Conservation (phyloP, 2,797 vertebrate species). For the Taenioides sp. region DNA sequence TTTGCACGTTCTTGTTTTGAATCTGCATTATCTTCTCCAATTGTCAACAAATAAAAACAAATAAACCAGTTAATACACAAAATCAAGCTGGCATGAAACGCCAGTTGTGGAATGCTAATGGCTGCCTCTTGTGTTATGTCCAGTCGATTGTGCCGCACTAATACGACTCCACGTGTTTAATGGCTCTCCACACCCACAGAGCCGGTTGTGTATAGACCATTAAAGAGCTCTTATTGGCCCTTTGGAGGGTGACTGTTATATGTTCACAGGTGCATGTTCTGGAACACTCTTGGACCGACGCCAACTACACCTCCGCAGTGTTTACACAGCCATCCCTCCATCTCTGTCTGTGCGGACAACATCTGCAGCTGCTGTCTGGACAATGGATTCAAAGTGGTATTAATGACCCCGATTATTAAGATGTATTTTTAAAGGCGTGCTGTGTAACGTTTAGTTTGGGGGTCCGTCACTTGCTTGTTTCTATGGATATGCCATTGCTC, state of each 20-base stretch:
- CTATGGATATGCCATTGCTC: no score
- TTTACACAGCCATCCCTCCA: background rate
- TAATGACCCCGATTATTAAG: no score
- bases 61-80: background rate
- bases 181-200: background rate
- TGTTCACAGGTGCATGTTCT: background rate
- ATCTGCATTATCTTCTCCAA: no score
- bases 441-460: background rate
- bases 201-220: no score
- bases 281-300: slow-evolving; percentile 7
- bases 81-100: background rate
- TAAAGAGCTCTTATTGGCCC: background rate
- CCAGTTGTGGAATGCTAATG: background rate
- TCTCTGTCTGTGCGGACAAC: background rate
- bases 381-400: background rate
- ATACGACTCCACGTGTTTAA: background rate
- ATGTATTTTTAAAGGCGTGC: background rate
- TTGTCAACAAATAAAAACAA: no score
- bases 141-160: background rate
- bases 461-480: no score
- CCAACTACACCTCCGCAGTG: background rate
- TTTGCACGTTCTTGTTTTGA: no score
- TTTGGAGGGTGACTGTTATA: background rate
- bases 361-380: background rate
- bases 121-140: background rate